A percentile compares a stretch with the other conserved stretches of the same genome.
These are phyloP conservation scores for Microtus montanus DNA, from an alignment of 2,113 vertebrate species.

Conservation along the genomic window DNA sequence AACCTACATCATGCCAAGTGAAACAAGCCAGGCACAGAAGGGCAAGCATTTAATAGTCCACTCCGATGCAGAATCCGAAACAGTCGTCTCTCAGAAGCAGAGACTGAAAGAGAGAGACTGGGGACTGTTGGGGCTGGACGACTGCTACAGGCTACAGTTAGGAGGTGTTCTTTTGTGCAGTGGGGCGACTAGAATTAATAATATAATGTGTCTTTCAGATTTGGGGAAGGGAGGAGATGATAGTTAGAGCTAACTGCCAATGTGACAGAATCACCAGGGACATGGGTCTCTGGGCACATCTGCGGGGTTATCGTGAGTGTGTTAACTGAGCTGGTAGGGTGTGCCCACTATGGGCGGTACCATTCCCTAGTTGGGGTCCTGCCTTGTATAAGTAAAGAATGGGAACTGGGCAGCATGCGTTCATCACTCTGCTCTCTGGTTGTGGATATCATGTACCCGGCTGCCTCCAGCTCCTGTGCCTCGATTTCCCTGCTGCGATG, in stretches of 20 bases:
- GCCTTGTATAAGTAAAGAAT: not conserved
- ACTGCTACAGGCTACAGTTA: not conserved
- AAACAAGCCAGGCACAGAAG: not conserved
- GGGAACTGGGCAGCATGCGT: not conserved
- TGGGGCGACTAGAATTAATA: not conserved
- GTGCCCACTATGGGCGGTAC: not conserved
- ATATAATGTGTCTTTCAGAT: not conserved
- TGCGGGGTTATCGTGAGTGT: not conserved
- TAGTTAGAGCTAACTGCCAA: not conserved
- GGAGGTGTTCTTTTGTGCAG: not conserved
- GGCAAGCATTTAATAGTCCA: not conserved
- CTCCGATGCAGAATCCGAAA: not conserved
- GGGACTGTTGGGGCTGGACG: not conserved
- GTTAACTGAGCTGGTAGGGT: not conserved
- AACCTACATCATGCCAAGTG: not conserved
- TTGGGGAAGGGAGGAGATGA: not conserved
- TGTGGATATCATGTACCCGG: not conserved
- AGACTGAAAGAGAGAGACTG: not conserved
- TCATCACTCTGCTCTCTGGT: not conserved
- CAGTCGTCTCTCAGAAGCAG: not conserved
- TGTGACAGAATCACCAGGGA: not conserved
- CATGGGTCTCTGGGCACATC: not conserved
- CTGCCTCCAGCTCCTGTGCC: not conserved
- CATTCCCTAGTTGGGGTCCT: not conserved
- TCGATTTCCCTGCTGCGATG: not conserved